Conservation (phyloP, 2,797 vertebrate genomes). For the Margarornis squamiger region DNA sequence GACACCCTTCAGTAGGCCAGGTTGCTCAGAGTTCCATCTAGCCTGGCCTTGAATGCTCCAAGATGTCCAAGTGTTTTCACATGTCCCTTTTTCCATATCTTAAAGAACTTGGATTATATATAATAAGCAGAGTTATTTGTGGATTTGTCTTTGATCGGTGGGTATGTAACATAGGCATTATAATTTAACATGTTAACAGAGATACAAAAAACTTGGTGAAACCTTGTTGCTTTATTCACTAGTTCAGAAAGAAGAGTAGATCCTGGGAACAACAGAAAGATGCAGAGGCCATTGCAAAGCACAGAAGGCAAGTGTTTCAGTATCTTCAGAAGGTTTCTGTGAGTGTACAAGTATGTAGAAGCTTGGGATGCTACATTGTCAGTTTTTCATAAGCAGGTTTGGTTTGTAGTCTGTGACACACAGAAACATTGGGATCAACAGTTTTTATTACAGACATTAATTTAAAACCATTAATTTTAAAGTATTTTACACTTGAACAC, state of each 20-base stretch:
- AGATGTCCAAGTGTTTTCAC: neutral
- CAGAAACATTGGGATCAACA: neutral
- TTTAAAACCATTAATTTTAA: neutral
- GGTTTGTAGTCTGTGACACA: neutral
- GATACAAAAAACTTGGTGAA: neutral
- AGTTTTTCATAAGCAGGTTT: neutral
- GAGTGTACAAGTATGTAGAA: neutral
- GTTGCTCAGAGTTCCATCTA: neutral
- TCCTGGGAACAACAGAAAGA: neutral
- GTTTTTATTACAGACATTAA: neutral
- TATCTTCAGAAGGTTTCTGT: neutral
- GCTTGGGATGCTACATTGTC: neutral
- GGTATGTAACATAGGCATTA: neutral
- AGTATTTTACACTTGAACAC: neutral
- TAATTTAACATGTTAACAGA: neutral
- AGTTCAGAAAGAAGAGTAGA: neutral
- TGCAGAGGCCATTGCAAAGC: neutral
- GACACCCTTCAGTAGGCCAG: neutral
- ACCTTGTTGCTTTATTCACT: neutral
- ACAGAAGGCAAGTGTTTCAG: neutral
- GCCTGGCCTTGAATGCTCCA: neutral
- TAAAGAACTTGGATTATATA: neutral
- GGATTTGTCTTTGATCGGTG: neutral
- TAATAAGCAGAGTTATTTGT: neutral
- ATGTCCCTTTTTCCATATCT: neutral